Percentiles rank a stretch among this genome's conserved stretches.
Evolutionary conservation across 1,140 invertebrate species (phyloP).

Genomic region (Bradysia coprophila): DNA sequence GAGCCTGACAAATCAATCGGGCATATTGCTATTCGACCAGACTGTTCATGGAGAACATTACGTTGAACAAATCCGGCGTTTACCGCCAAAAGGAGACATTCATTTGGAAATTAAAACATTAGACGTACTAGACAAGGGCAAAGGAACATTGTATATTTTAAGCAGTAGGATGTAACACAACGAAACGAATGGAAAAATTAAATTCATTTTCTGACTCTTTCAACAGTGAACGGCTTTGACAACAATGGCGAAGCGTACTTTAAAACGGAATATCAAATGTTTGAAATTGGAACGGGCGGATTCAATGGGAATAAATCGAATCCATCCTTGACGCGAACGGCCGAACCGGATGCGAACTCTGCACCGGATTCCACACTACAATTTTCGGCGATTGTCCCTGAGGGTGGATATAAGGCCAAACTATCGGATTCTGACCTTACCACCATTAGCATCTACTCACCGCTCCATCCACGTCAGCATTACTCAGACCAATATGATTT

Average conservation of each 20-base stretch:
- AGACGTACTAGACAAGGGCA: background rate
- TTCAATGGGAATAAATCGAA: background rate
- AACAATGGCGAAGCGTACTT: background rate
- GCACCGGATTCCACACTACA: background rate
- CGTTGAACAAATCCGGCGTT: background rate
- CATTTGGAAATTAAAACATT: background rate
- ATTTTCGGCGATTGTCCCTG: background rate
- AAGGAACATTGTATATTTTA: background rate
- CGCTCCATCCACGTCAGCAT: background rate
- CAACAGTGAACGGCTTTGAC: too few species aligned
- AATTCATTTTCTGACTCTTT: too few species aligned
- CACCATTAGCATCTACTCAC: background rate
- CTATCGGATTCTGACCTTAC: background rate
- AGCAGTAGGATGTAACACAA: background rate
- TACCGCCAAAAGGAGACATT: background rate
- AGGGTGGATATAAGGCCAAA: background rate
- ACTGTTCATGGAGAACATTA: background rate
- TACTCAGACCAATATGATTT: background rate
- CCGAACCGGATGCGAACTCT: background rate
- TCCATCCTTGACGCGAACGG: background rate
- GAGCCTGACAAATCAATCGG: background rate
- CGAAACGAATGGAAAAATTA: too few species aligned
- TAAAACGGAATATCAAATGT: background rate
- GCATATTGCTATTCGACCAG: background rate
- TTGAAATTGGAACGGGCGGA: background rate